phyloP scores from a whole-genome alignment of 2,113 vertebrate genomes.

The Istiophorus platypterus region DNA sequence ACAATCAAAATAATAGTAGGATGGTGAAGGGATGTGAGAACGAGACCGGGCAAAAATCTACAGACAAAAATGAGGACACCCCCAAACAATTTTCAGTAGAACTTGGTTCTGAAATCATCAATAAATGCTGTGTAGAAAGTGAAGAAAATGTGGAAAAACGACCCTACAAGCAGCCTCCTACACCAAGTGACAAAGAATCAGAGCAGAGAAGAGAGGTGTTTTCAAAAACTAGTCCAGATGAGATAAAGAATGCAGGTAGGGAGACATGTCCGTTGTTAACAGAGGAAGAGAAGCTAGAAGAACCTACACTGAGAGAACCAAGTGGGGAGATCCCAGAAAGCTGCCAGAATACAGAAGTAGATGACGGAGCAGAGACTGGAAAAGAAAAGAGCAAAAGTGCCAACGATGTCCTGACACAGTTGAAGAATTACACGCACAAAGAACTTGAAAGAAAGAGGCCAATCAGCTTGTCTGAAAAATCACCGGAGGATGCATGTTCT shows the following conservation, averaged over 20 bases:
- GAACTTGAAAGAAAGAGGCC: conserved; percentile 7
- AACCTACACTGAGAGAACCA: not conserved
- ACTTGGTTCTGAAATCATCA: not conserved
- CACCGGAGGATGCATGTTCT: not conserved
- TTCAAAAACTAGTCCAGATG: not conserved
- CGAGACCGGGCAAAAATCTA: not conserved
- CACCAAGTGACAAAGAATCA: not conserved
- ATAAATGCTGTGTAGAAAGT: not conserved
- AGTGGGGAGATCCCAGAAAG: not conserved
- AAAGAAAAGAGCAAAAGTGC: not conserved
- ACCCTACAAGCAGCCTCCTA: not conserved
- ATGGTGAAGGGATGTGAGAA: not conserved
- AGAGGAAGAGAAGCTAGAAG: not conserved
- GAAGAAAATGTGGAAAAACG: not conserved
- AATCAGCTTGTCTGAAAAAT: not conserved
- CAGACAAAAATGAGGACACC: not conserved
- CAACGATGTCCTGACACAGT: not conserved
- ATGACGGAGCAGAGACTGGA: not conserved
- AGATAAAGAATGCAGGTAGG: not conserved
- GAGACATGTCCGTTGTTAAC: not conserved
- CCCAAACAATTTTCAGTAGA: not conserved
- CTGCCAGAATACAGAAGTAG: not conserved
- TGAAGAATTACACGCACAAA: not conserved
- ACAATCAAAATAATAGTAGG: not conserved
- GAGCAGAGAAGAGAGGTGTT: not conserved